These are phyloP conservation scores for Drosophila parabipectinata DNA, from an alignment of 1,140 invertebrate genomes.

Conservation along the genomic window DNA sequence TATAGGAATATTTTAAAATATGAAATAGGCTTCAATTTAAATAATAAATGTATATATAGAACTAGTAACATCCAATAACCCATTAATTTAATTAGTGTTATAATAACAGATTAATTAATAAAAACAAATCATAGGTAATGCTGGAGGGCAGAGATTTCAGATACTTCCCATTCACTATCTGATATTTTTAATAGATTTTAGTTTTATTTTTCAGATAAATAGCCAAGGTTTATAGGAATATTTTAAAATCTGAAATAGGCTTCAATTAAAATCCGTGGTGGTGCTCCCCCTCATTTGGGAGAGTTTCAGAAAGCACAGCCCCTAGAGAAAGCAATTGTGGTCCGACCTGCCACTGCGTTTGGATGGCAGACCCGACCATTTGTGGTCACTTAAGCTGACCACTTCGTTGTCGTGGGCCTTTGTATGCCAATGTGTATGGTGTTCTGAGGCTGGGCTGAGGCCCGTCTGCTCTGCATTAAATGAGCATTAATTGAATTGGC, in stretches of 20 bases:
- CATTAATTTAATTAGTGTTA: too few relatives aligned
- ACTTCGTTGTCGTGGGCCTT: conserved; percentile 45
- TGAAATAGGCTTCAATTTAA: neutral
- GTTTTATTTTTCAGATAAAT: too few relatives aligned
- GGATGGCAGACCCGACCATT: conserved; percentile 25
- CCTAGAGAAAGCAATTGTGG: conserved; percentile 18
- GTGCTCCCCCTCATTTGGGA: conserved; percentile 2
- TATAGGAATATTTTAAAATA: too few relatives aligned
- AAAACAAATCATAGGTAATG: too few relatives aligned
- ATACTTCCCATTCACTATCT: too few relatives aligned
- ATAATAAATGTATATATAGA: too few relatives aligned
- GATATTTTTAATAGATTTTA: too few relatives aligned
- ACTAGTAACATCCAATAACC: too few relatives aligned
- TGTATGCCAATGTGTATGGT: conserved; percentile 53
- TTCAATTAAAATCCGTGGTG: neutral
- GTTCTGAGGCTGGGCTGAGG: neutral
- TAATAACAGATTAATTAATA: too few relatives aligned
- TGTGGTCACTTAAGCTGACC: conserved; percentile 51
- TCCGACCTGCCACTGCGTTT: conserved; percentile 25
- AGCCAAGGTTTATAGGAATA: too few relatives aligned
- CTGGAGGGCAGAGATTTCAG: too few relatives aligned
- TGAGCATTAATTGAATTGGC: conserved; percentile 82
- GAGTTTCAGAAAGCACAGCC: conserved; percentile 8
- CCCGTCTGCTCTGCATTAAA: conserved; percentile 63
- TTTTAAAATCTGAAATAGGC: too few relatives aligned